Evolutionary conservation across 2,888 invertebrate genomes (phyloP).

Genomic region (Asteroscopus sphinx): DNA sequence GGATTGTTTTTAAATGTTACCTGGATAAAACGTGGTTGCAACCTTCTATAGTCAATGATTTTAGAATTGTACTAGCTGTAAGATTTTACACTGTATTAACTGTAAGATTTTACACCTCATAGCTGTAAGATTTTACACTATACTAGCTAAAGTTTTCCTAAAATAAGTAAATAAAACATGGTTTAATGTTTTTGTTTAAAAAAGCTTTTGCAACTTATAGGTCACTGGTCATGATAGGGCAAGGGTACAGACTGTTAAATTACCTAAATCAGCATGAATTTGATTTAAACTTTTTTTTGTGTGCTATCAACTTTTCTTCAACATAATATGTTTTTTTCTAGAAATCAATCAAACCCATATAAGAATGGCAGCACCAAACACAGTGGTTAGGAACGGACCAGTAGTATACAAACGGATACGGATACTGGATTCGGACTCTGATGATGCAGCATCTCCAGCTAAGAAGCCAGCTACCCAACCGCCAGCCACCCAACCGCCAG

Average conservation of each 20-base stretch:
- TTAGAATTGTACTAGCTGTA: too few species aligned
- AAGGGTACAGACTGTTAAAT: background rate
- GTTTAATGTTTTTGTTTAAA: too few species aligned
- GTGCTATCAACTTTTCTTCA: background rate
- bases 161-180: too few species aligned
- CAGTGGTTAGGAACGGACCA: slow-evolving; percentile 69
- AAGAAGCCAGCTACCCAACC: slow-evolving; percentile 47
- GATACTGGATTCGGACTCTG: slow-evolving; percentile 88
- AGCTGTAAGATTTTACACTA: too few species aligned
- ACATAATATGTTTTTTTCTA: slow-evolving; percentile 40
- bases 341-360: slow-evolving; percentile 62
- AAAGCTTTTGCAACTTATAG: slow-evolving; percentile 2
- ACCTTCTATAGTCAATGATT: slow-evolving; percentile 87
- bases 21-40: slow-evolving; percentile 82
- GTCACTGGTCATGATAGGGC: slow-evolving; percentile 3
- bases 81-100: too few species aligned
- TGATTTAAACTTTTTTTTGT: background rate
- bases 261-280: slow-evolving; percentile 5
- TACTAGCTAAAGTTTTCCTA: too few species aligned
- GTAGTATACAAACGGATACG: slow-evolving; percentile 82
- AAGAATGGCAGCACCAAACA: slow-evolving; percentile 78
- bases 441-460: slow-evolving; percentile 77
- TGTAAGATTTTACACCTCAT: too few species aligned
- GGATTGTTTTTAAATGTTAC: slow-evolving; percentile 86
- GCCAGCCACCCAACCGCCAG: too few species aligned